A percentile compares a stretch with the other conserved stretches of the same genome.
Evolutionary conservation across 2,113 vertebrate species (phyloP).

Genomic region (Dicaeum eximium): DNA sequence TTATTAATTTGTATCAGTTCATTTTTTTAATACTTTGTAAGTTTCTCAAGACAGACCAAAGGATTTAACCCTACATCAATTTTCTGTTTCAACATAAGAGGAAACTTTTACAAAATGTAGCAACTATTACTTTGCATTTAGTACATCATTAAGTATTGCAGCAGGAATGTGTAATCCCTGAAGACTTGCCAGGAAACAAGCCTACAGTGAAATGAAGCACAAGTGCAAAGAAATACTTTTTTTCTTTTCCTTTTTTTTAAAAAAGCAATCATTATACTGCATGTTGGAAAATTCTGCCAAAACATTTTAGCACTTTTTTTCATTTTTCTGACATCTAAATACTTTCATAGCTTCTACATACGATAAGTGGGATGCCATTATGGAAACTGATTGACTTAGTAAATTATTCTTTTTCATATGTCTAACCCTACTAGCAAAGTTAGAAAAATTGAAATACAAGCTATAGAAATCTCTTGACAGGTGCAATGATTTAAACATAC

Average conservation of each 20-base stretch:
- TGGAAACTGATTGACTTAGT: slow-evolving; percentile 64
- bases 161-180: slow-evolving; percentile 15
- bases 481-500: slow-evolving; percentile 64
- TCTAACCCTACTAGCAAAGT: slow-evolving; percentile 49
- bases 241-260: not conserved
- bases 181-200: slow-evolving; percentile 39
- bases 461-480: slow-evolving; percentile 68
- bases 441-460: slow-evolving; percentile 51
- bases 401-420: slow-evolving; percentile 58
- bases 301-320: slow-evolving; percentile 68
- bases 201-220: slow-evolving; percentile 24
- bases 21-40: not conserved
- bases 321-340: slow-evolving; percentile 67
- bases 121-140: not conserved
- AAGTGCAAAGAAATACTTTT: slow-evolving; percentile 44
- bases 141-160: slow-evolving; percentile 5
- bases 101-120: not conserved
- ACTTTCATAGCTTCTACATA: slow-evolving; percentile 64
- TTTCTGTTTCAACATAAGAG: not conserved
- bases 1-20: not conserved
- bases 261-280: slow-evolving; percentile 47
- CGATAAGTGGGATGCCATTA: slow-evolving; percentile 65
- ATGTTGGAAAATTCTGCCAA: slow-evolving; percentile 66
- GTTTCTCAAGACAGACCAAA: not conserved
- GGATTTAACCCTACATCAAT: not conserved